Base-by-base conservation (phyloP, 1,140 invertebrate genomes). In the Drosophila asahinai region DNA sequence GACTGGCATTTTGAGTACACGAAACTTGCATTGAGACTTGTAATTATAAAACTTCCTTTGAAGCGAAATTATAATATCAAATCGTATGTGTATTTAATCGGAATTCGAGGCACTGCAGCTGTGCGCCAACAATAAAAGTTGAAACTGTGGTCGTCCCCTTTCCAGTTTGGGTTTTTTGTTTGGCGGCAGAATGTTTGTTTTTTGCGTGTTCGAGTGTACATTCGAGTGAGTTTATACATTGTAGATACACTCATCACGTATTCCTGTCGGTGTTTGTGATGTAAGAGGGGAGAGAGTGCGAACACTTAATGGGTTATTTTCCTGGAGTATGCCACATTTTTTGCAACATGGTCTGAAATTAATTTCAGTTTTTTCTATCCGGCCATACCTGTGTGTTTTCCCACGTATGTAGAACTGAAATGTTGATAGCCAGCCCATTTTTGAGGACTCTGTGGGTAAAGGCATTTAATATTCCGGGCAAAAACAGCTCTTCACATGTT, bases 11-110 rank as follows among this genome's bases (percentile, higher is more conserved):
- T 22, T 19, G 38, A 40, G 52, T 15, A 38, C 33, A 38, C 43
- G 60, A 57, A 71, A 48, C 33, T 36, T 65, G 58, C 61, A 40
- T 70, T 62, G 47, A 33, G 76, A 58, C 71, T 52, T 42, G 80
- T 81, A 70, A 81, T 80, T 71, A 60, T 25, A 25, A 3, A 17
- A 51, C 30, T 45, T 33, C n/a, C 48, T 27, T 48, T 38, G 45
- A 15, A 45, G 62, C 36, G 36, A 58, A 58, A 58, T 43, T 11
- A 58, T 25, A 59, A 8, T 17, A 43, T 59, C 22, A 45, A 58
- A 27, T 27, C 14, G 52, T 55, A n/a, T 22, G 52, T 22, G 33
- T n/a, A 15, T 40, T 55, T 25, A 25, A 25, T 38, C 4, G 33
- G 33, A 38, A 22, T 38, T 38, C 38, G 1, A 30, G 7, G 8